Conservation (phyloP, 2,888 invertebrate species). For the Epinotia brunnichana region DNA sequence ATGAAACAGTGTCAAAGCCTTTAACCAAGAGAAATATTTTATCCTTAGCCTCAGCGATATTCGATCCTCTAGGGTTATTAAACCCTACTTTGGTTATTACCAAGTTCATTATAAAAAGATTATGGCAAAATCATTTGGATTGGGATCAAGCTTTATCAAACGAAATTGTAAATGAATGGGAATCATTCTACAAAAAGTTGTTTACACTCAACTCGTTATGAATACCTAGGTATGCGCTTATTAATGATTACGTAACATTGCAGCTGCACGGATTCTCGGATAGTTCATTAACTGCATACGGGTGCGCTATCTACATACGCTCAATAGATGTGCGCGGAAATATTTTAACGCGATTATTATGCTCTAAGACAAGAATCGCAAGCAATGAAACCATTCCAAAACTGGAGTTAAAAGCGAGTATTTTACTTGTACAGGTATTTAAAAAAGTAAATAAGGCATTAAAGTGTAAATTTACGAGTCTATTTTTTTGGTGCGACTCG, state of each 20-base stretch:
- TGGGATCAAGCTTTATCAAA: slow-evolving; percentile 39
- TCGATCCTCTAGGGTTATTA: slow-evolving; percentile 41
- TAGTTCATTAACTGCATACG: slow-evolving; percentile 22
- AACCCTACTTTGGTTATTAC: slow-evolving; percentile 34
- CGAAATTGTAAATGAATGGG: slow-evolving; percentile 25
- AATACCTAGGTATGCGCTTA: slow-evolving; percentile 31
- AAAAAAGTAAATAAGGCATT: slow-evolving; percentile 7
- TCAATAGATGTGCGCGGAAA: not conserved
- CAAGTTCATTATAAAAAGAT: slow-evolving; percentile 12
- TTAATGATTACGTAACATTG: slow-evolving; percentile 11
- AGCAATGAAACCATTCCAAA: slow-evolving; percentile 11
- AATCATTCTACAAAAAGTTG: slow-evolving; percentile 19
- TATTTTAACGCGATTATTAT: not conserved
- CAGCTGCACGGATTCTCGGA: slow-evolving; percentile 20
- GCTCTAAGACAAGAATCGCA: slow-evolving; percentile 11
- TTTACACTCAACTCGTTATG: slow-evolving; percentile 3
- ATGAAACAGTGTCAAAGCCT: not conserved
- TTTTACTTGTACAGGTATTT: not conserved
- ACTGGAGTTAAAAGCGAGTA: not conserved
- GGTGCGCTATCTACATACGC: slow-evolving; percentile 12
- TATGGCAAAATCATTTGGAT: slow-evolving; percentile 1
- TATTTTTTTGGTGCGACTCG: slow-evolving; percentile 15
- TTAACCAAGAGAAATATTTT: slow-evolving; percentile 40
- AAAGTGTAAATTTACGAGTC: not conserved
- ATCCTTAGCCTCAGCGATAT: slow-evolving; percentile 38